A percentile compares a stretch with the other conserved stretches of the same genome.
Evolutionary conservation across 2,797 vertebrate genomes (phyloP).

Genomic region (Rallus crepitans): DNA sequence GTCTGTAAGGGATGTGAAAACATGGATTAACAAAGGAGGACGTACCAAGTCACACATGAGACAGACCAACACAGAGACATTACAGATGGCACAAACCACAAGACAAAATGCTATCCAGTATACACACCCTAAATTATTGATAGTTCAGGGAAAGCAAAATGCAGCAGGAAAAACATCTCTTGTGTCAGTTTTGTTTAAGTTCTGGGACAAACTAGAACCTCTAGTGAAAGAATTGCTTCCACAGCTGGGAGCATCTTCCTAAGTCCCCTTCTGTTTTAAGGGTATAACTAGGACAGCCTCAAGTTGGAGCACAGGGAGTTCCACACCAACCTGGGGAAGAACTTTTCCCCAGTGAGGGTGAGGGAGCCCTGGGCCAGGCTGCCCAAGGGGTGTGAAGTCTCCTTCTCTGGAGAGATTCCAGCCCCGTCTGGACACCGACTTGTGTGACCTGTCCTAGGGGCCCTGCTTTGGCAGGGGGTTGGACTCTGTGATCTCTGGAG

Average conservation of each 20-base stretch:
- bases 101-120: background rate
- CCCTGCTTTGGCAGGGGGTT: too few species aligned
- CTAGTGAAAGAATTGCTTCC: background rate
- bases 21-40: background rate
- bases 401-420: too few species aligned
- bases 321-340: too few species aligned
- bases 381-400: too few species aligned
- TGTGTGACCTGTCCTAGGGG: too few species aligned
- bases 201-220: background rate
- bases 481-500: too few species aligned
- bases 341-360: too few species aligned
- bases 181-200: background rate
- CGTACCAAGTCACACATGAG: background rate
- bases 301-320: too few species aligned
- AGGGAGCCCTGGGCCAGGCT: too few species aligned
- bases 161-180: background rate
- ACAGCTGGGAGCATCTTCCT: background rate
- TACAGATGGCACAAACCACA: background rate
- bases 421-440: too few species aligned
- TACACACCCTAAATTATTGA: background rate
- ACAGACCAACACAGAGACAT: background rate
- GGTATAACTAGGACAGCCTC: slow-evolving; percentile 4
- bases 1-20: background rate
- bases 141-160: background rate
- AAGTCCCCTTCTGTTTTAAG: background rate